Base-by-base conservation (phyloP, 1,140 invertebrate species). In the Calliopsis andreniformis region DNA sequence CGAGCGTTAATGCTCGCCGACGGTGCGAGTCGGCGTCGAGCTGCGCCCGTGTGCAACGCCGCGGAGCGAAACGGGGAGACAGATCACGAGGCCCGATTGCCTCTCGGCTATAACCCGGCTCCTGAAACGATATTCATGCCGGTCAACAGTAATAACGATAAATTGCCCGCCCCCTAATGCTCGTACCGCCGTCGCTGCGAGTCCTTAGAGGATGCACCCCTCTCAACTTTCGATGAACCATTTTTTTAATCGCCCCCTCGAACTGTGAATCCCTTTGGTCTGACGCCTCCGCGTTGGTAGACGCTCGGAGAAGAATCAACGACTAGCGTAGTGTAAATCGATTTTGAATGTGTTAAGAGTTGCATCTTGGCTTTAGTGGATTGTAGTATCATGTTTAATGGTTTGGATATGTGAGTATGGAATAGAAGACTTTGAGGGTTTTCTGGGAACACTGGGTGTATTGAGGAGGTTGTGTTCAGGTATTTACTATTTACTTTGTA, bases 101-200 rank as follows among this genome's bases (percentile, higher is more conserved):
- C 83, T 79, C 63, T 72, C 55, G 45, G 53, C 71, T 77, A 42
- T 77, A 63, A 85, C 77, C 79, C 77, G 84, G 73, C 77, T 81
- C 56, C 86, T 69, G 85, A 72, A n/a, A 80, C 84, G 85, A 88
- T 88, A 89, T 89, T 89, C 87, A 86, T 89, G 85, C 83, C 77
- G 86, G 86, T 88, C 87, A 86, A 82, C 82, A 87, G 87, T 88
- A 89, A 89, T 89, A 89, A 89, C 88, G 85, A 89, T 89, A 89
- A 89, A 89, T 89, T 87, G 87, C 84, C 79, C 64, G 83, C 78
- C 78, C 56, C 87, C 80, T 88, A 88, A 89, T 88, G 87, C 55
- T 47, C 47, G 76, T 61, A 55, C 71, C 39, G 63, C 20, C 53
- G 47, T 70, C 20, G 43, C 58, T 30, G 16, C 53, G n/a, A 30